These are phyloP conservation scores for Labeo catla DNA, from an alignment of 2,113 vertebrate genomes.

Conservation along the genomic window DNA sequence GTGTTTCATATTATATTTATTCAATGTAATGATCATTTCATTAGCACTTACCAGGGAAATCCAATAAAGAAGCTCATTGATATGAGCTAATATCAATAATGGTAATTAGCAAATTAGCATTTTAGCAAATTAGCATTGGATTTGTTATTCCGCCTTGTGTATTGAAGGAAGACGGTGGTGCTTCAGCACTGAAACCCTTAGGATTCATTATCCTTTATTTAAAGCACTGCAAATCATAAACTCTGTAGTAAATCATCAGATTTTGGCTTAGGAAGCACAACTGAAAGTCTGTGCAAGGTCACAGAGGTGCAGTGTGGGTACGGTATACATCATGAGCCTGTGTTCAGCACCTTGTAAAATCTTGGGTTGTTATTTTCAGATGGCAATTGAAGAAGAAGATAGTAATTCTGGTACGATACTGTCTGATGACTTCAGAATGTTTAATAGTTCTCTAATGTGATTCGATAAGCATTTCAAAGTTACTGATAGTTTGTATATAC, in stretches of 20 bases:
- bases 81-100: conserved; percentile 19
- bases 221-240: conserved; percentile 26
- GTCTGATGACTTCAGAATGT: background rate
- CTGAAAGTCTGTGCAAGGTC: conserved; percentile 5
- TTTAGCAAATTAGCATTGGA: background rate
- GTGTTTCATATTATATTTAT: background rate
- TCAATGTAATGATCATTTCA: background rate
- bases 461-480: too few species aligned
- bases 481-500: too few species aligned
- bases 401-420: background rate
- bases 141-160: conserved; percentile 34
- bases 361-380: background rate
- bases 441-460: background rate
- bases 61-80: background rate
- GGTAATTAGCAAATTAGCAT: conserved; percentile 7
- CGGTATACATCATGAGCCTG: background rate
- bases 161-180: background rate
- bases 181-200: conserved; percentile 1
- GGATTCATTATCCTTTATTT: conserved; percentile 13
- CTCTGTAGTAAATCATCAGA: conserved; percentile 33
- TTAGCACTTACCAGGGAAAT: background rate
- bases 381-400: background rate
- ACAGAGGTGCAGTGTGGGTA: conserved; percentile 8
- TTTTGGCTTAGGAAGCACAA: conserved; percentile 18
- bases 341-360: background rate